These are phyloP conservation scores for Drosophila yakuba DNA, from an alignment of 1,140 invertebrate species.

Conservation along the genomic window DNA sequence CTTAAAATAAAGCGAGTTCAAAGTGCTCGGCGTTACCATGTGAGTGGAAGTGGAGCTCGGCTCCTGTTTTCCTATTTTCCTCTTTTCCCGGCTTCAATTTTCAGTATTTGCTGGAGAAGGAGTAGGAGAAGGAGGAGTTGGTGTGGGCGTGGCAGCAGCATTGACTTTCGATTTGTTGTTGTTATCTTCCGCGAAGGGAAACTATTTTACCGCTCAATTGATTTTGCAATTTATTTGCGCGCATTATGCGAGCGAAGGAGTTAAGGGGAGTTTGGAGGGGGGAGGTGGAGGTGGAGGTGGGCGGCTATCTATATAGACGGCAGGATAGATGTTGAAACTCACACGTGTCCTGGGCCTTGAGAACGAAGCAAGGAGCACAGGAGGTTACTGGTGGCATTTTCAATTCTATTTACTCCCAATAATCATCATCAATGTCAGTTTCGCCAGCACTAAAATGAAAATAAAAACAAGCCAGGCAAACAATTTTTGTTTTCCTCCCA, in stretches of 20 bases:
- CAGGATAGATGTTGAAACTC: constrained; percentile 33
- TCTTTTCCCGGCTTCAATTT: constrained; percentile 27
- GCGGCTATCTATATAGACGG: neutral
- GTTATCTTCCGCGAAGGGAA: constrained; percentile 44
- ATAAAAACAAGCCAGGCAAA: constrained; percentile 49
- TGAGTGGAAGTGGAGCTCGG: constrained; percentile 20
- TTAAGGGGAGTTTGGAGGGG: too few species aligned
- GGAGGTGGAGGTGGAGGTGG: neutral
- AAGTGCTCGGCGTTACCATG: constrained; percentile 5
- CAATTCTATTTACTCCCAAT: constrained; percentile 84
- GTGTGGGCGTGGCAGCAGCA: constrained; percentile 25
- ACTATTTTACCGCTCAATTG: constrained; percentile 84
- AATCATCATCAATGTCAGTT: constrained; percentile 84
- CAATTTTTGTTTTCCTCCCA: constrained; percentile 39
- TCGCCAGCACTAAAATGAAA: constrained; percentile 77
- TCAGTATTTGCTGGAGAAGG: neutral
- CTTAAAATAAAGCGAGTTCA: neutral
- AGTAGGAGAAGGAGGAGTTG: neutral
- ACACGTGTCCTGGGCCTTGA: constrained; percentile 60
- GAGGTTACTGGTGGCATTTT: constrained; percentile 61
- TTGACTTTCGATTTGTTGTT: constrained; percentile 59
- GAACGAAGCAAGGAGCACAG: constrained; percentile 19
- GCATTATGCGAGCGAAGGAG: constrained; percentile 61
- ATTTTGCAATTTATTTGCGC: constrained; percentile 84
- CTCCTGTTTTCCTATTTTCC: constrained; percentile 21